phyloP scores from a whole-genome alignment of 2,113 vertebrate species.

The Formicarius rufipectus region DNA sequence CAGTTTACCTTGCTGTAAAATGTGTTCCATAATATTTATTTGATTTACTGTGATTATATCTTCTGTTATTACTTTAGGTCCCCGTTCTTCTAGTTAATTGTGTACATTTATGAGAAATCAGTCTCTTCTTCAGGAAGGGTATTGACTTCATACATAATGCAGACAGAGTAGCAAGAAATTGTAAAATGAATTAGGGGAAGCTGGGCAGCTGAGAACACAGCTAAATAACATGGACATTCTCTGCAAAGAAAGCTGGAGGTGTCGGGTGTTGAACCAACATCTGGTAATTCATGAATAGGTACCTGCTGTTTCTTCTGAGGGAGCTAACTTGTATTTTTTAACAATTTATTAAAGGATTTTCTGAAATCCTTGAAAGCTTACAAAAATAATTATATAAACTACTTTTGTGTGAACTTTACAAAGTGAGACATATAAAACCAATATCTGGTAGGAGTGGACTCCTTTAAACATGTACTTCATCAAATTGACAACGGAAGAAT shows the following conservation, averaged over 20 bases:
- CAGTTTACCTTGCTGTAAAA: neutral
- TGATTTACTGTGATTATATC: neutral
- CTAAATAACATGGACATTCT: neutral
- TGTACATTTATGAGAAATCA: neutral
- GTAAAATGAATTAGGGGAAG: neutral
- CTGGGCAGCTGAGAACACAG: neutral
- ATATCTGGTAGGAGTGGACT: neutral
- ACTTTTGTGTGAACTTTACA: neutral
- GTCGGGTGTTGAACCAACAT: neutral
- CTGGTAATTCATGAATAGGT: neutral
- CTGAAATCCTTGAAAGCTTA: neutral
- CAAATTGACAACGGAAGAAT: neutral
- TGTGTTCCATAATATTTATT: neutral
- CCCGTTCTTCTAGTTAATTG: conserved; percentile 1
- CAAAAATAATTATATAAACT: neutral
- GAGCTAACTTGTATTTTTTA: neutral
- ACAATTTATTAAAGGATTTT: neutral
- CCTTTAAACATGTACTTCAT: neutral
- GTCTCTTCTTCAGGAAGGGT: neutral
- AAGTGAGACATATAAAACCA: neutral
- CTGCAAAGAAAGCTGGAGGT: neutral
- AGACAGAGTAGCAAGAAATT: neutral
- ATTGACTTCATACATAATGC: neutral
- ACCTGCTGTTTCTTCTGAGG: neutral
- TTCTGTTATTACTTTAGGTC: neutral